Conservation (phyloP, 2,888 invertebrate species). For the Aproaerema taeniolella region DNA sequence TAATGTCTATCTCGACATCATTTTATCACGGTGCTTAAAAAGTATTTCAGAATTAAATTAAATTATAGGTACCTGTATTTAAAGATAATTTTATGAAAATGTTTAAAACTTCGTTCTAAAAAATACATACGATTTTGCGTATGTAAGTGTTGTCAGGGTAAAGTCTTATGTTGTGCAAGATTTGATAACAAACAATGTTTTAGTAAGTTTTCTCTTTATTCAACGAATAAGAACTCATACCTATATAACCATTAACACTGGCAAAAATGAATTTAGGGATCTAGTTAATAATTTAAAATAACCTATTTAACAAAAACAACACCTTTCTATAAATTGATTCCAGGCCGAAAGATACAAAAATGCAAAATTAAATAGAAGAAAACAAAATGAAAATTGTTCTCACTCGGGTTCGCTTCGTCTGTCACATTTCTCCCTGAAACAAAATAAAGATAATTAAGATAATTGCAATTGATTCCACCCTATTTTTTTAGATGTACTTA, state of each 20-base stretch:
- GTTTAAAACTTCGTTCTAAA: no score
- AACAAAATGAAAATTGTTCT: slow-evolving; percentile 34
- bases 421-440: slow-evolving; percentile 32
- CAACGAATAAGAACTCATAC: no score
- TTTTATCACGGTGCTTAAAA: no score
- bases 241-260: no score
- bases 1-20: no score
- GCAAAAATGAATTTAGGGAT: background rate
- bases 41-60: no score
- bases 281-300: background rate
- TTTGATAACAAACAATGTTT: background rate
- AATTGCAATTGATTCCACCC: background rate
- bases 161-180: no score
- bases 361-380: slow-evolving; percentile 44
- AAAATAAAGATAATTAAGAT: background rate
- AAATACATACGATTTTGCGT: no score
- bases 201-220: background rate
- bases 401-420: slow-evolving; percentile 28
- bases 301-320: slow-evolving; percentile 7
- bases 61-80: no score
- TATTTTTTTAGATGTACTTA: background rate
- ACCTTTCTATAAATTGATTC: slow-evolving; percentile 1
- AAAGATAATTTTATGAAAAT: no score
- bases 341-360: slow-evolving; percentile 27
- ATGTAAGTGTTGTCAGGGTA: no score